phyloP scores from a whole-genome alignment of 2,113 vertebrate species.

The Caloenas nicobarica region DNA sequence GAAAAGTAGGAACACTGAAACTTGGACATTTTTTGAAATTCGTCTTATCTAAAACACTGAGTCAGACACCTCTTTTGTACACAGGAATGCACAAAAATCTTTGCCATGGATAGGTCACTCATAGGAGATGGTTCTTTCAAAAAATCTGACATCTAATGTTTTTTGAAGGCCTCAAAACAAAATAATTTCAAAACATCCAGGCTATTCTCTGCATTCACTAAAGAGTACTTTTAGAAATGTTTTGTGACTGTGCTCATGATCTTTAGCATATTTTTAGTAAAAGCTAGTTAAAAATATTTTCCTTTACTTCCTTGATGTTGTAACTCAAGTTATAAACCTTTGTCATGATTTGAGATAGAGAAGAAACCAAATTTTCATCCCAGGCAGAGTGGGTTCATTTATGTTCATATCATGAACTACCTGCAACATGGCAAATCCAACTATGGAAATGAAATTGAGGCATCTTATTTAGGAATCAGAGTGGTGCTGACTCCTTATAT shows the following conservation, averaged over 20 bases:
- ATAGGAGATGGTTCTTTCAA: background rate
- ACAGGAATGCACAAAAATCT: background rate
- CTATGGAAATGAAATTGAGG: background rate
- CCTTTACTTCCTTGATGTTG: background rate
- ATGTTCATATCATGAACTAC: background rate
- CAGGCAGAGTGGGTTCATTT: background rate
- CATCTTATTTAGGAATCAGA: background rate
- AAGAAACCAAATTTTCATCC: background rate
- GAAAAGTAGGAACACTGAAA: background rate
- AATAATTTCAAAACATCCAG: background rate
- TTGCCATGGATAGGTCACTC: background rate
- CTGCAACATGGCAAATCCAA: background rate
- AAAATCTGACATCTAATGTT: background rate
- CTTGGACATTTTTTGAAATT: background rate
- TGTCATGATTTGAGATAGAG: background rate
- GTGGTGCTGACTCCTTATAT: background rate
- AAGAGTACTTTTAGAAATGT: background rate
- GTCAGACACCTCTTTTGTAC: background rate
- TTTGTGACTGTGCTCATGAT: background rate
- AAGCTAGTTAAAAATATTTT: background rate
- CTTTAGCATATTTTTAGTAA: background rate
- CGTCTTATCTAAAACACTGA: background rate
- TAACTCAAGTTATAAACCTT: background rate
- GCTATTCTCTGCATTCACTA: background rate
- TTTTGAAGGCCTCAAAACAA: background rate